Base-by-base conservation (phyloP, 2,797 vertebrate species). In the Channa striata region DNA sequence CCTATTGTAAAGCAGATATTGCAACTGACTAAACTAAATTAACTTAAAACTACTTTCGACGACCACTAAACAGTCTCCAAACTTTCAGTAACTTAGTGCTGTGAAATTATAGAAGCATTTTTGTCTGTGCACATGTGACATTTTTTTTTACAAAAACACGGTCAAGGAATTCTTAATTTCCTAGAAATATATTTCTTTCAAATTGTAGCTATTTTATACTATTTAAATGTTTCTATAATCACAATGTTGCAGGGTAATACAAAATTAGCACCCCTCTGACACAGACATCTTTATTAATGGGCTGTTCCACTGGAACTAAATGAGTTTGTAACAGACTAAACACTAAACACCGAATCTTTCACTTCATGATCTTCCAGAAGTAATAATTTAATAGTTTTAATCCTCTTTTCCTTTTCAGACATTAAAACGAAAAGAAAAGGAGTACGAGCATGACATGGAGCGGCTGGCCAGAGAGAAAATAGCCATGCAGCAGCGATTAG, bases 391-490 rank as follows among this genome's bases (percentile, higher is more conserved):
- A 6, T 30, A 30, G 25, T 30, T 30, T 30, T 30, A n/a, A 9
- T 39, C 11, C 5, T 49, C 6, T 11, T 47, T 50, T 20, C 60
- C 36, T 12, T 23, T 65, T 51, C 65, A 99, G 98, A 98, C 96
- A 8, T 74, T 99, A 72, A 99, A 99, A 90, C 94, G 98, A 47
- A 99, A 99, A 87, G 98, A 99, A 59, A 99, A 99, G 65, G 98
- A 99, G 37, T 99, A 97, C 0, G 98, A 99, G 25, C 98, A 99
- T 0, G 98, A 99, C 93, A 99, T 99, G 98, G 98, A 99, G 90
- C 94, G 98, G 0, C 90, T 99, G 89, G 98, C 98, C 0, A 91
- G 98, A 23, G 97, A 99, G 90, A 99, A 99, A 91, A 99, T 99
- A 0, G 96, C 97, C 72, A 97, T 95, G 0, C 98, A 99, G 89